Base-by-base conservation (phyloP, 2,888 invertebrate species). In the Aphrophora alni region DNA sequence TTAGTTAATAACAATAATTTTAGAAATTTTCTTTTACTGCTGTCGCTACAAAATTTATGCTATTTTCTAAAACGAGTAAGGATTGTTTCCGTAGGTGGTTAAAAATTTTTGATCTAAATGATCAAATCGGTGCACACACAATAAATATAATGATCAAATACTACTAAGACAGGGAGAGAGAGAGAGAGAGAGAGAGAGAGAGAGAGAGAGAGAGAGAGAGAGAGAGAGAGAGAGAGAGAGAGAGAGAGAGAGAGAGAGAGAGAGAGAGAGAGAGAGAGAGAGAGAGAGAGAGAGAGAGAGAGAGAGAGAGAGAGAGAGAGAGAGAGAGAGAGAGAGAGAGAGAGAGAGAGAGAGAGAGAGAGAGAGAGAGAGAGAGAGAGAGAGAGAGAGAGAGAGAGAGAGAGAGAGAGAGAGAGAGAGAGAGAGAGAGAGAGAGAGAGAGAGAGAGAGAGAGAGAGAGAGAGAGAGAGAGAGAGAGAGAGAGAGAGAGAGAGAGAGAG, bases 201-300 rank as follows among this genome's bases (percentile, higher is more conserved):
- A 33, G 33, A 33, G 33, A 33, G 33, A 33, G 33, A 33, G 33
- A 33, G 33, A 33, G 33, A 33, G 33, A 69, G 70, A 71, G 38
- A 68, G 26, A 25, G 25, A 25, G 21, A 76, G 38, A 78, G 33
- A 38, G 75, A 78, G 25, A 68, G 27, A 51, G 72, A 72, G 72
- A 72, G 72, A 72, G 72, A 72, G 72, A 72, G 72, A 72, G 72
- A 26, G 72, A 72, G 72, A 26, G 72, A 72, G 72, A 72, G 72
- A 72, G 72, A 26, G 72, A 72, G 72, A 72, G 72, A 72, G 72
- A 12, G 51, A 68, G 68, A 68, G 68, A 68, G 68, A 68, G 68
- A 68, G 68, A 68, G 68, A 68, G 68, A 68, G 68, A 68, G 68
- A 68, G 68, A 68, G 68, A 68, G 68, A 68, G 68, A 68, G 68